These are phyloP conservation scores for Caenorhabditis sp. DNA, from an alignment of 2,888 invertebrate genomes.

Conservation along the genomic window DNA sequence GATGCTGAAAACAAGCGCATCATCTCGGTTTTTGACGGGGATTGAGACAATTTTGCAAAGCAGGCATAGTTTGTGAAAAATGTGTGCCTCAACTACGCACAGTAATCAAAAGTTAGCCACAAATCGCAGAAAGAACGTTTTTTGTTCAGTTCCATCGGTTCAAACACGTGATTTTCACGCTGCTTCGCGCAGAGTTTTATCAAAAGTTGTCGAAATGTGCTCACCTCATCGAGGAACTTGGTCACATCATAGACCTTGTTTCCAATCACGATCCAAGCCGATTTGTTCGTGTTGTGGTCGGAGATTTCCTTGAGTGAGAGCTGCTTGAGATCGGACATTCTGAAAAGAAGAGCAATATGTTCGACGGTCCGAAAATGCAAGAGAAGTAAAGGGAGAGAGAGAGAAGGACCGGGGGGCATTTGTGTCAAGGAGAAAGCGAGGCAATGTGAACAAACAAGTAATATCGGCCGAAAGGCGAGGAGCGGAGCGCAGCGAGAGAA, in stretches of 20 bases:
- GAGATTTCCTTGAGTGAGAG: constrained; percentile 70
- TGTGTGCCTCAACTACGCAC: background rate
- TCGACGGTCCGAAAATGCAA: background rate
- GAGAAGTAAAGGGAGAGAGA: background rate
- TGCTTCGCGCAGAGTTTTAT: no score
- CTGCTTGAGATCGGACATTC: constrained; percentile 49
- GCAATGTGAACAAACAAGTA: constrained; percentile 43
- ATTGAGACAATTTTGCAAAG: no score
- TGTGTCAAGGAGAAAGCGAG: constrained; percentile 14
- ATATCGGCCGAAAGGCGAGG: constrained; percentile 8
- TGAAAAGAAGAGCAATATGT: no score
- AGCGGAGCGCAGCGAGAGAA: background rate
- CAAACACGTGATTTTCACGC: no score
- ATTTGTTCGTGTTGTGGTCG: constrained; percentile 74
- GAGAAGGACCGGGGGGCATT: background rate
- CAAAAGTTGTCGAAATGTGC: constrained; percentile 1
- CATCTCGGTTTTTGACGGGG: no score
- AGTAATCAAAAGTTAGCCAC: no score
- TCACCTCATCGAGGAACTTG: constrained; percentile 78
- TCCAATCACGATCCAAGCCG: constrained; percentile 76
- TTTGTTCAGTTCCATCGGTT: no score
- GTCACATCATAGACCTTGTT: constrained; percentile 78
- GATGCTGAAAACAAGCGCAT: constrained; percentile 68
- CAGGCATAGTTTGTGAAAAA: no score
- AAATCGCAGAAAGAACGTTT: no score